Conservation (phyloP, 2,797 vertebrate species). For the Mus minutoides region DNA sequence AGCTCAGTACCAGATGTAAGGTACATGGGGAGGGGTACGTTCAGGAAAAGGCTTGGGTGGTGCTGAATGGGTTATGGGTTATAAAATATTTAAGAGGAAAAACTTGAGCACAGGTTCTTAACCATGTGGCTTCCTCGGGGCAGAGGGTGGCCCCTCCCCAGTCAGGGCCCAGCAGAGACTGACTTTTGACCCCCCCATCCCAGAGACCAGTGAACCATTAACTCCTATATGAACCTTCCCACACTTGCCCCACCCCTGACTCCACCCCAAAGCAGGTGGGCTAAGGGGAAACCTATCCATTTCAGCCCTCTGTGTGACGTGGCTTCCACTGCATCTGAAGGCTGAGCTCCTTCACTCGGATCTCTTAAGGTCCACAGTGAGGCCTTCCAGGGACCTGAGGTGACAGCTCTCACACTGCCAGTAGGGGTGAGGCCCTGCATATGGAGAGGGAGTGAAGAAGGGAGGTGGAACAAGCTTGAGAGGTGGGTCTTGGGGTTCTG, state of each 20-base stretch:
- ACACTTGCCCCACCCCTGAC: constrained; percentile 53
- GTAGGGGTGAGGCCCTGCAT: constrained; percentile 48
- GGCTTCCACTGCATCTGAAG: constrained; percentile 61
- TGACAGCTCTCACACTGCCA: not conserved
- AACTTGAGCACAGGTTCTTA: not conserved
- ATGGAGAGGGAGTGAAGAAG: not conserved
- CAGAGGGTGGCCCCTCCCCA: constrained; percentile 67
- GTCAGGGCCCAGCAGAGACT: constrained; percentile 19
- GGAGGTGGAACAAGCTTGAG: not conserved
- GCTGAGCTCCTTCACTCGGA: constrained; percentile 9
- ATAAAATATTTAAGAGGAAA: constrained; percentile 48
- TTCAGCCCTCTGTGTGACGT: constrained; percentile 61
- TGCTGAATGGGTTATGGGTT: not conserved
- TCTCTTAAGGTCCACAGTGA: not conserved
- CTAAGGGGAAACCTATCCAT: constrained; percentile 24
- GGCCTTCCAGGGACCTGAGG: constrained; percentile 19
- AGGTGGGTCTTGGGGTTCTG: not conserved
- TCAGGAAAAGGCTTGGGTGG: constrained; percentile 4
- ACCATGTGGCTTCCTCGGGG: constrained; percentile 71
- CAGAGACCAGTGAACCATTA: constrained; percentile 82
- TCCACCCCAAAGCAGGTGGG: constrained; percentile 71
- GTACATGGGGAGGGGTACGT: not conserved
- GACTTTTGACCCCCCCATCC: constrained; percentile 74
- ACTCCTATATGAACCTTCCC: constrained; percentile 71
- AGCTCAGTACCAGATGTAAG: not conserved